Evolutionary conservation across 2,888 invertebrate species (phyloP), one percentile per base, ranked within the genome.

Genomic region (Crematogaster levior): DNA sequence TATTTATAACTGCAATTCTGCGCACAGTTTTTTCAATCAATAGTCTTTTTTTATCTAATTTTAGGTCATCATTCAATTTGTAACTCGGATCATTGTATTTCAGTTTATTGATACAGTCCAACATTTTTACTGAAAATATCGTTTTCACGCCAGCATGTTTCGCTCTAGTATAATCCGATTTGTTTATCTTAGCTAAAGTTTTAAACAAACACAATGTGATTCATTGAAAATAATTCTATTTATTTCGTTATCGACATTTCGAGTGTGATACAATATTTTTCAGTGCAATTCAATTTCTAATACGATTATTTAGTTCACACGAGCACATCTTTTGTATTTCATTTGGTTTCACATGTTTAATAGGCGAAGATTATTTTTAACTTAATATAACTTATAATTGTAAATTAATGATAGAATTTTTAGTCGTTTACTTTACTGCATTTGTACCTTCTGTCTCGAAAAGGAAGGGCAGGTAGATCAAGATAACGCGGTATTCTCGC

Each of bases 151-250:
- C 24, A 34, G 2, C 5, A 27, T 12, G 37, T 37, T 37, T 21
- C 12, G 7, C 27, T 68, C 43, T 37, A 30, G 12, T 51, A 27
- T n/a, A 65, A 77, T 53, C 40, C 27, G 40, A 65, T 66, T 77
- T 77, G 15, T 77, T 53, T 66, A 63, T 75, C 51, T 53, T 56
- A 40, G 12, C n/a, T 40, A 53, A 77, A 56, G 43, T 66, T 56
- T 53, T 30, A 7, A 43, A 68, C 18, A n/a, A n/a, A n/a, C 9
- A 46, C 9, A 6, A n/a, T 15, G 27, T 10, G 30, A 66, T 56
- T 77, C 43, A 30, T 77, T 27, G 27, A 9, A n/a, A 9, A 21
- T 27, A 56, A 77, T 53, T 15, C 10, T 27, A 65, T 53, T 77
- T 77, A 53, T 77, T 77, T 56, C 21, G n/a, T n/a, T n/a, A 1